Base-by-base conservation (phyloP, 2,113 vertebrate species). In the Thinocorus orbignyianus region DNA sequence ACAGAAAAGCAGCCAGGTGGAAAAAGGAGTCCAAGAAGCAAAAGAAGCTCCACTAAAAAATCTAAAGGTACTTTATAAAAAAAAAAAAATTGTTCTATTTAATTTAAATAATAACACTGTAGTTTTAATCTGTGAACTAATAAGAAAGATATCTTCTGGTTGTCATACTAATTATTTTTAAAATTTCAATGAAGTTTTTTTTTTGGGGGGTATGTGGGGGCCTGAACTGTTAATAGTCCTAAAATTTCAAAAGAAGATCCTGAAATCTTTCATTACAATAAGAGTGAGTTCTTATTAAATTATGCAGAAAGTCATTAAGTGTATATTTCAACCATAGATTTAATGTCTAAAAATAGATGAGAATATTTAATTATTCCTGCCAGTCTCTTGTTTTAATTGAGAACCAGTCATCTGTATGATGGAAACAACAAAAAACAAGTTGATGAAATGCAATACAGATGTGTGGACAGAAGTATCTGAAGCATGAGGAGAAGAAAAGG, bases 11-110 rank as follows among this genome's bases (percentile, higher is more conserved):
- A 73, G 31, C 7, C 44, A 58, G 60, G 92, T 93, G 97, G 93
- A 62, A 98, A 95, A 96, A 97, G 90, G 89, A 97, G 92, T 84
- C 79, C 95, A 76, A 96, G 88, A 95, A 96, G 77, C 95, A 97
- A 92, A 94, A 97, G 90, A 87, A 94, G 94, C 58, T 73, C 70
- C 28, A 81, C 88, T 35, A 96, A 87, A 94, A 98, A 95, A 94
- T 55, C 79, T 31, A 95, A 94, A 98, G 97, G 97, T 98, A 97
- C 22, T 92, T 88, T 5, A 48, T 71, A 35, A 35, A 58, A 73
- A 72, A 41, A 24, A 11, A 2, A 11, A 10, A 44, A 10, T 86
- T 88, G 17, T 90, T 84, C 20, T 46, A 28, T 78, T 93, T 79
- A 17, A 9, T 91, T 83, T 60, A 92, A 79, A 86, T 88, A 85